phyloP scores from a whole-genome alignment of 2,888 invertebrate genomes.

The Carabus problematicus region DNA sequence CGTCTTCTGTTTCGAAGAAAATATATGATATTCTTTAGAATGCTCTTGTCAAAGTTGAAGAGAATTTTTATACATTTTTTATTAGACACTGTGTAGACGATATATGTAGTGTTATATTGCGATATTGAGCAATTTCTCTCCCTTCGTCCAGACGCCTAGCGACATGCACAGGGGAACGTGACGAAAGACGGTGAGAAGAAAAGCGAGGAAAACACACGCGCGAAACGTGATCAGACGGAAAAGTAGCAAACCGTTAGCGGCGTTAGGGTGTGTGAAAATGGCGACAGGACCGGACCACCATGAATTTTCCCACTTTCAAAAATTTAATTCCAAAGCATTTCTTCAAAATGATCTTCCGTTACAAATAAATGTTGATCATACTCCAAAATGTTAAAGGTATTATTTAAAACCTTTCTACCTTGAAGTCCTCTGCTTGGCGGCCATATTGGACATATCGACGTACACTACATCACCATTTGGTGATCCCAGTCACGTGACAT shows the following conservation, averaged over 20 bases:
- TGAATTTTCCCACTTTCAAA: background rate
- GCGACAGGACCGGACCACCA: background rate
- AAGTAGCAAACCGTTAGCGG: constrained; percentile 42
- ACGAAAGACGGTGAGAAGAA: constrained; percentile 28
- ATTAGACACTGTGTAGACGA: background rate
- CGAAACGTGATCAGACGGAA: constrained; percentile 48
- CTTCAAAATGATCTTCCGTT: too few species aligned
- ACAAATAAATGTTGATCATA: too few species aligned
- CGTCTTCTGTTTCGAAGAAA: too few species aligned
- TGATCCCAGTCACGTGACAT: constrained; percentile 45
- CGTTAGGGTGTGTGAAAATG: constrained; percentile 4
- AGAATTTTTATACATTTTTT: background rate
- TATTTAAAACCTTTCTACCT: too few species aligned
- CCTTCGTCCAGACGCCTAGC: constrained; percentile 45
- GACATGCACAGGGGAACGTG: constrained; percentile 25
- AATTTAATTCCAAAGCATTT: too few species aligned
- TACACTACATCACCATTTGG: constrained; percentile 56
- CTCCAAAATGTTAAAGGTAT: too few species aligned
- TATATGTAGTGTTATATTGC: constrained; percentile 32
- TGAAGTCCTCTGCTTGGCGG: too few species aligned
- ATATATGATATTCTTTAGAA: too few species aligned
- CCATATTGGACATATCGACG: constrained; percentile 54
- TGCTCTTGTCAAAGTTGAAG: too few species aligned
- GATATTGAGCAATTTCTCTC: constrained; percentile 47
- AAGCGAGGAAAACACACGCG: constrained; percentile 44